A percentile compares a stretch with the other conserved stretches of the same genome.
phyloP scores from a whole-genome alignment of 2,797 vertebrate genomes.

The Prunella strophiata region DNA sequence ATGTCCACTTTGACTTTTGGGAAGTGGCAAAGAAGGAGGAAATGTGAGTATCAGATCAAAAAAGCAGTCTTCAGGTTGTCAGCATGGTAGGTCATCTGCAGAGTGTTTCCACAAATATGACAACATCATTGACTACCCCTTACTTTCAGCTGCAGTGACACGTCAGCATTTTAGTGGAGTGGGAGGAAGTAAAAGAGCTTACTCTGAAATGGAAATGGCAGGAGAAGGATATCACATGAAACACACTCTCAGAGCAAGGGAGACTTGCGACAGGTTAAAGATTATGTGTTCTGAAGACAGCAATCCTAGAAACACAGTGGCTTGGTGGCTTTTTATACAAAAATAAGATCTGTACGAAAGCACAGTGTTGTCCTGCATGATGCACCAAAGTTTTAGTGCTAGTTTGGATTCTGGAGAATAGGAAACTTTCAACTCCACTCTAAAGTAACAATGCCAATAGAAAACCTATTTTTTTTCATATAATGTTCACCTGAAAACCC shows the following conservation, averaged over 20 bases:
- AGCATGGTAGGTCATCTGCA: not conserved
- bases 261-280: not conserved
- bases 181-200: not conserved
- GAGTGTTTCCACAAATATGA: not conserved
- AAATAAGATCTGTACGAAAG: conserved; percentile 3
- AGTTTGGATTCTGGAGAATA: conserved; percentile 50
- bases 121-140: not conserved
- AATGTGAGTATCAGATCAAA: not conserved
- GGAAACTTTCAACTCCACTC: conserved; percentile 31
- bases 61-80: not conserved
- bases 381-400: conserved; percentile 36
- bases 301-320: not conserved
- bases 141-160: not conserved
- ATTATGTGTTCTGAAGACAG: not conserved
- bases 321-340: not conserved
- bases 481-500: not conserved
- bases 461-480: not conserved
- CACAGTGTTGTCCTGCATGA: not conserved
- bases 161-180: not conserved
- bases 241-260: not conserved
- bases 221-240: not conserved
- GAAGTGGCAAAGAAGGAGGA: not conserved
- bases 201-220: not conserved
- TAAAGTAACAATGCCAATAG: conserved; percentile 57
- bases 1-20: not conserved